Percentiles rank a stretch among this genome's conserved stretches.
These are phyloP conservation scores for Hydrotaea diabolus DNA, from an alignment of 2,888 invertebrate species.

Conservation along the genomic window DNA sequence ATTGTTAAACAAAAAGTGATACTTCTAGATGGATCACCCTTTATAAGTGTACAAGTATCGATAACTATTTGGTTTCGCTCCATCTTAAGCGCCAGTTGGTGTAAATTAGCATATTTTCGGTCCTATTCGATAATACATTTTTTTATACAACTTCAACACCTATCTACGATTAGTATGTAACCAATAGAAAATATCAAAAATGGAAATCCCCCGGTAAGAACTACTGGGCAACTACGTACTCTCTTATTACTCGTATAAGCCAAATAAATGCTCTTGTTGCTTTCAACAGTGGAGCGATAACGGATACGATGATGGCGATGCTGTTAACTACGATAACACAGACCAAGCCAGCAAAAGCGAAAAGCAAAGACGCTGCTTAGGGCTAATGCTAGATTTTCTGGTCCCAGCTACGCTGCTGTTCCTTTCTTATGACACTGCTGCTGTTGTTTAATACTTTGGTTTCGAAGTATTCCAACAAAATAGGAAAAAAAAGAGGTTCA, in stretches of 20 bases:
- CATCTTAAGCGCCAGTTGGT: too few relatives aligned
- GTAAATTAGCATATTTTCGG: too few relatives aligned
- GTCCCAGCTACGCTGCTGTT: neutral
- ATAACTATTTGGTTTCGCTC: too few relatives aligned
- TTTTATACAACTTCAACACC: too few relatives aligned
- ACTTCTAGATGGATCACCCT: too few relatives aligned
- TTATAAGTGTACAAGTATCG: too few relatives aligned
- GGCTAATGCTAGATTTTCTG: conserved; percentile 38
- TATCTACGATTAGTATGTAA: too few relatives aligned
- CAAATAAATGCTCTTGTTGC: conserved; percentile 51
- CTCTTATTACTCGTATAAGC: neutral
- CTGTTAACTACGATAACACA: conserved; percentile 51
- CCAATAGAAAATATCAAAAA: neutral
- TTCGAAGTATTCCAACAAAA: neutral
- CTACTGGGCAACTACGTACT: neutral
- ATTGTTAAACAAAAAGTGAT: too few relatives aligned
- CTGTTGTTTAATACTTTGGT: neutral
- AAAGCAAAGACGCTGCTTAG: conserved; percentile 53
- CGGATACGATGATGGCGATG: conserved; percentile 24
- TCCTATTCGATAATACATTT: too few relatives aligned
- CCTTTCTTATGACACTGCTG: neutral
- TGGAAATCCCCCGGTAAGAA: neutral
- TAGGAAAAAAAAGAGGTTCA: conserved; percentile 30
- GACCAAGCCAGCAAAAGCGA: conserved; percentile 42
- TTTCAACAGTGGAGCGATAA: conserved; percentile 13